A percentile compares a stretch with the other conserved stretches of the same genome.
These are phyloP conservation scores for Leuciscus idus DNA, from an alignment of 2,113 vertebrate species.

Conservation along the genomic window DNA sequence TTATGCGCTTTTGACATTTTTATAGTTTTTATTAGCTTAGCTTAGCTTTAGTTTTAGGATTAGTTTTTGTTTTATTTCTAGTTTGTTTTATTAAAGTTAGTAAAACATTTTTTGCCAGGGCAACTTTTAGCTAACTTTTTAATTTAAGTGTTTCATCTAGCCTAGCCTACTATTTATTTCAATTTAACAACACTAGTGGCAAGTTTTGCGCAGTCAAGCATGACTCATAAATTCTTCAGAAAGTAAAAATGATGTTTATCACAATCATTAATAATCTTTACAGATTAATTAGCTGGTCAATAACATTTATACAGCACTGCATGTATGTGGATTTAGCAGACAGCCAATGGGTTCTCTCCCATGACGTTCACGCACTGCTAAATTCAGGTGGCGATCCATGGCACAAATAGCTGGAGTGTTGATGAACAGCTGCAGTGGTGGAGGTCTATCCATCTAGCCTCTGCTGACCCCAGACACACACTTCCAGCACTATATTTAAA, in stretches of 20 bases:
- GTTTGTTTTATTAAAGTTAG: no score
- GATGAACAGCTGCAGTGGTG: slow-evolving; percentile 54
- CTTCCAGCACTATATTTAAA: slow-evolving; percentile 10
- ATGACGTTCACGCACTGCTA: neutral
- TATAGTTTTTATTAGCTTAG: no score
- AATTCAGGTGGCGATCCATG: slow-evolving; percentile 46
- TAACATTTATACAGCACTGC: neutral
- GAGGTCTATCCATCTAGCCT: neutral
- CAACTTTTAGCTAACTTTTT: no score
- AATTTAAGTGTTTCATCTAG: no score
- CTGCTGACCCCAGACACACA: slow-evolving; percentile 2
- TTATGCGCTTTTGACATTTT: no score
- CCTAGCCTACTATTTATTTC: neutral
- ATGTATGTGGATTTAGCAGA: neutral
- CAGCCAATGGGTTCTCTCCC: neutral
- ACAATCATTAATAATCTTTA: neutral
- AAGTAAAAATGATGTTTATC: neutral
- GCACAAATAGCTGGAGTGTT: slow-evolving; percentile 40
- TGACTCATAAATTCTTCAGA: neutral
- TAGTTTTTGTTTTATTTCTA: no score
- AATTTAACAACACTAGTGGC: neutral
- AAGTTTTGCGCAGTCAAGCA: neutral
- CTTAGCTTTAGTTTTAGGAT: no score
- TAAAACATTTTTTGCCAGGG: no score
- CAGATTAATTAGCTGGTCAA: neutral